Evolutionary conservation across 2,113 vertebrate species (phyloP).

Genomic region (Seriola aureovittata): DNA sequence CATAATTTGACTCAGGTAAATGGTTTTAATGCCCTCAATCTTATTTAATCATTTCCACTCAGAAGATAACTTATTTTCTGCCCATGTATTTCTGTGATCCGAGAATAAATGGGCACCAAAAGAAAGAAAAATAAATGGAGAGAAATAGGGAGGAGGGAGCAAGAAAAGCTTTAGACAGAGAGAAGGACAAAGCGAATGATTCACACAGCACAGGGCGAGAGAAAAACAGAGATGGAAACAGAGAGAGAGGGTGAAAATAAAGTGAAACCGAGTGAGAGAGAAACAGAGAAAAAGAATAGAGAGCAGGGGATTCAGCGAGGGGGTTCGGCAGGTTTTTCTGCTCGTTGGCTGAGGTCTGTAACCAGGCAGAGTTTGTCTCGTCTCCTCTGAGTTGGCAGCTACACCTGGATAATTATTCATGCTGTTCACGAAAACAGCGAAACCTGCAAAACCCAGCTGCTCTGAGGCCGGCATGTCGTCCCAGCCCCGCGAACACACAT

Average conservation of each 20-base stretch:
- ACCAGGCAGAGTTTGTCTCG: conserved; percentile 72
- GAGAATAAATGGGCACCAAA: neutral
- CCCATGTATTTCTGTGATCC: conserved; percentile 16
- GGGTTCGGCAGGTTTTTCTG: conserved; percentile 53
- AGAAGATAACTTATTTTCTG: conserved; percentile 31
- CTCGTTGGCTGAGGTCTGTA: conserved; percentile 69
- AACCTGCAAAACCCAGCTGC: conserved; percentile 81
- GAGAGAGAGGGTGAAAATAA: neutral
- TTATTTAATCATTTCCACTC: conserved; percentile 60
- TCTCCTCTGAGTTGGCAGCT: conserved; percentile 75
- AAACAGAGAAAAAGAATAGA: conserved; percentile 10
- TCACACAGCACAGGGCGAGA: conserved; percentile 27
- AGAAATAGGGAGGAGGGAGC: conserved; percentile 8
- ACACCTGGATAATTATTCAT: conserved; percentile 82
- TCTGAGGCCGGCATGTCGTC: conserved; percentile 43
- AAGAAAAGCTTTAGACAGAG: neutral
- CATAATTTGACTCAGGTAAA: conserved; percentile 55
- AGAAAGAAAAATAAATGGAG: conserved; percentile 46
- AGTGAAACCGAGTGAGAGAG: conserved; percentile 5
- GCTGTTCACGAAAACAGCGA: conserved; percentile 75
- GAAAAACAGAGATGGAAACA: neutral
- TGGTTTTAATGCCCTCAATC: conserved; percentile 50
- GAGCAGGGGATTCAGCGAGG: conserved; percentile 56
- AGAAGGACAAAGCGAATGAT: conserved; percentile 34
- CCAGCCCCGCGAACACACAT: conserved; percentile 22